phyloP scores from a whole-genome alignment of 1,140 invertebrate genomes.

The Euura saliciscinereae region DNA sequence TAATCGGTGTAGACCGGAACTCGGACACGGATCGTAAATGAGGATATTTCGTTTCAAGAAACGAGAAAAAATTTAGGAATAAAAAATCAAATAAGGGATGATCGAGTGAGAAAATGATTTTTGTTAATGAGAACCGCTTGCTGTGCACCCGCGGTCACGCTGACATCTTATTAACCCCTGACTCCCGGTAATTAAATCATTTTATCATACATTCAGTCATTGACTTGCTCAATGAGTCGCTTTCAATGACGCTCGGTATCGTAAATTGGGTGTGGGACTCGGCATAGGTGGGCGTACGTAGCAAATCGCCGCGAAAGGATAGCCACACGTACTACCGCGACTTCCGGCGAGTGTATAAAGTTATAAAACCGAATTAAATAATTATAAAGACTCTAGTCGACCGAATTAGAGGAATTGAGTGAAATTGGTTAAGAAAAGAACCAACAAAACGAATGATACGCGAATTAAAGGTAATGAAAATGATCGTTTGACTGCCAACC shows the following conservation, averaged over 20 bases:
- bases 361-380: constrained; percentile 3
- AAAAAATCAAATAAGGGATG: too few relatives aligned
- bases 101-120: background rate
- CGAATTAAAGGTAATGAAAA: background rate
- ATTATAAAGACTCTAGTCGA: background rate
- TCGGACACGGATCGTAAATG: background rate
- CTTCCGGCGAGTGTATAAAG: background rate
- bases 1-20: background rate
- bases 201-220: constrained; percentile 33
- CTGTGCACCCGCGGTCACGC: constrained; percentile 26
- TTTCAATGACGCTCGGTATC: constrained; percentile 23
- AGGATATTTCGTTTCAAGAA: background rate
- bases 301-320: constrained; percentile 13
- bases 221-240: constrained; percentile 32
- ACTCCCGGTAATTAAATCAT: constrained; percentile 48
- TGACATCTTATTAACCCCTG: constrained; percentile 32
- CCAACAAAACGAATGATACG: background rate
- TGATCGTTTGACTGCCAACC: too few relatives aligned
- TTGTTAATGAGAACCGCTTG: background rate
- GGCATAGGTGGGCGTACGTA: constrained; percentile 27
- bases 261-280: constrained; percentile 47
- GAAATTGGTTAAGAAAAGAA: constrained; percentile 5
- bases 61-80: background rate
- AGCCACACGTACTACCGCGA: background rate
- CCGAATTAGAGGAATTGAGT: background rate